Evolutionary conservation across 2,888 invertebrate genomes (phyloP).

Genomic region (Trisateles emortualis): DNA sequence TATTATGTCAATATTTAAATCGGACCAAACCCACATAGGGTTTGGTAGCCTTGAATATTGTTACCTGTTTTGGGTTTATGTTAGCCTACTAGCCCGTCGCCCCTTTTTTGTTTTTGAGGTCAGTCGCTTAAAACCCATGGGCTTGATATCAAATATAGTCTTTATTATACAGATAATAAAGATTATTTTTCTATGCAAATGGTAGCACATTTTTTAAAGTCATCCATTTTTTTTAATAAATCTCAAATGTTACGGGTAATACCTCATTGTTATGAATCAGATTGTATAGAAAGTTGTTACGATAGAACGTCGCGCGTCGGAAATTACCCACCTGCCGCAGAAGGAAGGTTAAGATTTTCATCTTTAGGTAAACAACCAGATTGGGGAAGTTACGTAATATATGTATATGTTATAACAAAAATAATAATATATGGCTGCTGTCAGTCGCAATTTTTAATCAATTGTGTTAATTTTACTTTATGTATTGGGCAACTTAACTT

Average conservation of each 20-base stretch:
- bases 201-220: not conserved
- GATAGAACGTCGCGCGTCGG: not conserved
- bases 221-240: slow-evolving; percentile 16
- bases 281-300: slow-evolving; percentile 13
- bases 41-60: slow-evolving; percentile 42
- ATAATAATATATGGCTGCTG: no score
- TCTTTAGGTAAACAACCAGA: no score
- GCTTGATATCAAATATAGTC: slow-evolving; percentile 16
- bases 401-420: no score
- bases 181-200: slow-evolving; percentile 5
- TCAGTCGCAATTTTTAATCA: no score
- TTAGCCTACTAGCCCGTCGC: slow-evolving; percentile 39
- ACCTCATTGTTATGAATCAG: slow-evolving; percentile 18
- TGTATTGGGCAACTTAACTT: no score
- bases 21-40: slow-evolving; percentile 21
- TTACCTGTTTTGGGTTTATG: slow-evolving; percentile 48
- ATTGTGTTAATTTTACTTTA: no score
- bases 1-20: slow-evolving; percentile 29
- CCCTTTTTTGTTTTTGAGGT: slow-evolving; percentile 51
- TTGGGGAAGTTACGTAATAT: no score
- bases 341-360: no score
- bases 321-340: no score
- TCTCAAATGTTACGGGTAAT: slow-evolving; percentile 17
- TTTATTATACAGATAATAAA: slow-evolving; percentile 20
- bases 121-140: slow-evolving; percentile 22